Evolutionary conservation across 2,797 vertebrate species (phyloP), one percentile per base, ranked within the genome.

Genomic region (Pipistrellus nathusii): DNA sequence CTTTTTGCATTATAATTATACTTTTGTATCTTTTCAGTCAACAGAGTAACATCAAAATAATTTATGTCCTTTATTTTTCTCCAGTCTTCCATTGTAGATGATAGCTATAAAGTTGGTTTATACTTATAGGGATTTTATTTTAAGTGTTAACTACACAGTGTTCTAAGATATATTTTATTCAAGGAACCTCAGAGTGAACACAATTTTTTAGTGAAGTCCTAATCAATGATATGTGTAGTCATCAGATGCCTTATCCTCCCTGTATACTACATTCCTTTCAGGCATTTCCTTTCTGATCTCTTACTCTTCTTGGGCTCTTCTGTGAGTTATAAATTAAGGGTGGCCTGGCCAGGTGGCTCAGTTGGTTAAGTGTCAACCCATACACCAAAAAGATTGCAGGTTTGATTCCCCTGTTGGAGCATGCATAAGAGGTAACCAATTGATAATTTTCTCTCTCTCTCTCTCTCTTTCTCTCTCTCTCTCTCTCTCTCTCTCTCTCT

Each of bases 1-100:
- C 90, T 18, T 87, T 87, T 89, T 62, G 20, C 9, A 53, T 93
- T 88, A 88, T 15, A 90, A 78, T 95, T 90, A 83, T 92, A 27
- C 15, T 91, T 35, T 38, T 44, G 20, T 38, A 66, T 78, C 78
- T 91, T 86, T 84, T 82, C 30, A 59, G 32, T 53, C 48, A 93
- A 86, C 12, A 53, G 55, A 85, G 3, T 66, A 69, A 80, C 71
- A 77, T 80, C 8, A 86, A 53, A 81, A 23, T 89, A 91, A 89
- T 90, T 85, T 76, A 75, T 71, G n/a, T 71, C 57, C 21, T 87
- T 83, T n/a, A 59, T 69, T 88, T 32, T 87, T 91, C 73, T 81
- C 85, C 41, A 82, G 71, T 13, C 30, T 88, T 92, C 38, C 38
- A 48, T 91, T 66, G 44, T 57, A 76, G 53, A 41, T 87, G 38